These are phyloP conservation scores for Melinaea marsaeus DNA, from an alignment of 2,888 invertebrate genomes.

Conservation along the genomic window DNA sequence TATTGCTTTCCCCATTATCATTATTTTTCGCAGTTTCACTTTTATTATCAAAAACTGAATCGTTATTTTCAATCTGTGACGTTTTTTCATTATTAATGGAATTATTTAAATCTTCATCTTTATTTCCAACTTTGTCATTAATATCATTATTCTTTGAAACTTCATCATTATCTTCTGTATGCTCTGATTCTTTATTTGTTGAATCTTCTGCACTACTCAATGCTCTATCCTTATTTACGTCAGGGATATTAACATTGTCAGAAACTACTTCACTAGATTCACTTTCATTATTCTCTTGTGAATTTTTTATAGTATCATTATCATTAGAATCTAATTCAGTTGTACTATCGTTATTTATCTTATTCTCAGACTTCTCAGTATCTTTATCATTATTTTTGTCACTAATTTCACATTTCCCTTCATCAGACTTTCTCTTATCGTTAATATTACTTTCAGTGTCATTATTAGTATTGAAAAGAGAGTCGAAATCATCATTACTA, in stretches of 20 bases:
- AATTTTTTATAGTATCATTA: too few relatives aligned
- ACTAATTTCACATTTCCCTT: constrained; percentile 6
- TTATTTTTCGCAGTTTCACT: constrained; percentile 3
- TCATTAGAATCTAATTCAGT: constrained; percentile 2
- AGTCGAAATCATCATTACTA: constrained; percentile 33
- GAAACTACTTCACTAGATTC: constrained; percentile 6
- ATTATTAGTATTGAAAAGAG: constrained; percentile 21
- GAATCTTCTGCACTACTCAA: too few relatives aligned
- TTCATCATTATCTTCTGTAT: too few relatives aligned
- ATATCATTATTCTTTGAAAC: too few relatives aligned
- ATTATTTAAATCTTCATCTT: too few relatives aligned
- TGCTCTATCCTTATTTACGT: too few relatives aligned
- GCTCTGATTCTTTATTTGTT: too few relatives aligned
- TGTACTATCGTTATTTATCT: not conserved
- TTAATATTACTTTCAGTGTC: constrained; percentile 15
- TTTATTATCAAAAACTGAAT: constrained; percentile 9
- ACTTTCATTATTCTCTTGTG: constrained; percentile 4
- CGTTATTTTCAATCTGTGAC: constrained; percentile 1
- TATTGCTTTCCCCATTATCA: constrained; percentile 6
- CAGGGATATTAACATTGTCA: too few relatives aligned
- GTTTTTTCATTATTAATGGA: not conserved
- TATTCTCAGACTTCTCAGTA: not conserved
- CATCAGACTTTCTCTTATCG: constrained; percentile 4
- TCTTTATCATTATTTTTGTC: constrained; percentile 7
- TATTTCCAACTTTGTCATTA: too few relatives aligned